Conservation (phyloP, 2,113 vertebrate species). For the Misgurnus mizolepis region DNA sequence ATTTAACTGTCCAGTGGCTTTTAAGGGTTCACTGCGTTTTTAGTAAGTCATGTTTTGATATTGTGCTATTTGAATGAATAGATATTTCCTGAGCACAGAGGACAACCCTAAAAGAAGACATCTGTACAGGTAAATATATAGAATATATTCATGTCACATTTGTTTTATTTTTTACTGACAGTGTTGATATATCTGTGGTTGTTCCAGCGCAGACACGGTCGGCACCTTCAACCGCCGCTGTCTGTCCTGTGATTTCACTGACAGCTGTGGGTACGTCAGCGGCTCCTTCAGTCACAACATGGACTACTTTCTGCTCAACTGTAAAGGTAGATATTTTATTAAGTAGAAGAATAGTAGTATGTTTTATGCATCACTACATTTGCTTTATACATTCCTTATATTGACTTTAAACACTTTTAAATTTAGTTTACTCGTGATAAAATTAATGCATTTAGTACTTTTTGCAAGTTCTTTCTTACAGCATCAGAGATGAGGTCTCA, state of each 20-base stretch:
- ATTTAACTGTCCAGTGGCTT: too few relatives aligned
- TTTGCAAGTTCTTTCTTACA: too few relatives aligned
- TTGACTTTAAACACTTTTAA: too few relatives aligned
- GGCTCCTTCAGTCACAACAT: conserved; percentile 86
- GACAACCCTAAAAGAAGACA: conserved; percentile 87
- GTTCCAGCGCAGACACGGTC: conserved; percentile 84
- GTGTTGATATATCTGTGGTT: background rate
- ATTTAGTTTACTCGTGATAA: too few relatives aligned
- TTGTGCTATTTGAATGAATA: conserved; percentile 56
- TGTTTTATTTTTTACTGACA: background rate
- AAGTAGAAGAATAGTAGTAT: background rate
- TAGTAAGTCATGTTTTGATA: background rate
- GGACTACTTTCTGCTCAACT: conserved; percentile 86
- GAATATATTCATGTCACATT: background rate
- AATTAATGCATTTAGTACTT: too few relatives aligned
- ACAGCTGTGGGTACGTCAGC: conserved; percentile 85
- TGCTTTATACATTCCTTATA: too few relatives aligned
- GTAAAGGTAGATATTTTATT: conserved; percentile 78
- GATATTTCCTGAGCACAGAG: conserved; percentile 96
- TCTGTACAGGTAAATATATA: conserved; percentile 84
- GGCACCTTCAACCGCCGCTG: conserved; percentile 90
- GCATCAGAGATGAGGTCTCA: too few relatives aligned
- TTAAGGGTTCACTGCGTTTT: background rate
- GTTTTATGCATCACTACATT: background rate
- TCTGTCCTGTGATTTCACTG: conserved; percentile 86